A percentile compares a stretch with the other conserved stretches of the same genome.
These are phyloP conservation scores for pig (Sus scrofa) DNA, from an alignment of 2,113 vertebrate species.

Conservation along the genomic window T2T-Sscrofa CM000821.6:3506001-3506500, in stretches of 20 bases:
- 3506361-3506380: background rate
- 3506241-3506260: no score
- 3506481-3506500: background rate
- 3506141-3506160: background rate
- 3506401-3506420: background rate
- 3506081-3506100: no score
- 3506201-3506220: background rate
- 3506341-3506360: background rate
- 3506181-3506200: background rate
- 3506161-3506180: background rate
- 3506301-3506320: background rate
- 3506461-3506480: slow-evolving; percentile 25
- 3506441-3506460: background rate
- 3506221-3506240: background rate
- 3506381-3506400: background rate
- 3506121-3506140: background rate
- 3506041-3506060: background rate
- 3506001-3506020: no score
- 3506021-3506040: background rate
- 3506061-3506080: background rate
- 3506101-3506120: background rate
- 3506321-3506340: background rate
- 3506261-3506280: background rate
- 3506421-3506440: background rate
- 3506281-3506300: background rate